Base-by-base conservation (phyloP, 2,888 invertebrate genomes). In the Acrobasis repandana region DNA sequence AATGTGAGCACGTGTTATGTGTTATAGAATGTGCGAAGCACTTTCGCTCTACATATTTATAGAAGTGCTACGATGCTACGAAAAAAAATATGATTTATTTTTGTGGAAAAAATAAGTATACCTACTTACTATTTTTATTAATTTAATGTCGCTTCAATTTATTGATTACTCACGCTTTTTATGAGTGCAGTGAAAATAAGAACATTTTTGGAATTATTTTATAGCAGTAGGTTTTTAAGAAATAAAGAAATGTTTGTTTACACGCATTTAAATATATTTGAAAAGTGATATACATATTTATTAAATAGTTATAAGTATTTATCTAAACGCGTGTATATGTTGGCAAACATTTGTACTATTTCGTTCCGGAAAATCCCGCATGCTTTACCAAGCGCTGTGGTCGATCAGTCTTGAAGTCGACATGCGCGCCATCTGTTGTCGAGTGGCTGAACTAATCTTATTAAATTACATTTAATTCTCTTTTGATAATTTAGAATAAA, bases 381-480 rank as follows among this genome's bases (percentile, higher is more conserved):
- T 9, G 1, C 28, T 52, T 34, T 6, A 18, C n/a, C 6, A 15
- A 14, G 65, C 64, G 65, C 66, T 59, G 52, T 18, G 11, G 60
- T 50, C 49, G 52, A 20, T n/a, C 38, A 51, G 36, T 6, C 6
- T 28, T 59, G 52, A 15, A n/a, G 60, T 47, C 49, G 54, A 18
- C 6, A 34, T 50, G 36, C 61, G 80, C 88, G 88, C 88, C 88
- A 88, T 85, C 88, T 88, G 67, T 76, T 73, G 72, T 69, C 73
- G 82, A 88, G 83, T 80, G 77, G 88, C 76, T 14, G 67, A 76
- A 87, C 80, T 74, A 74, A 20, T 36, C 1, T 14, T 43, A 4
- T 38, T 38, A 11, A 38, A 11, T 11, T 38, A 10, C 1, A 1
- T 36, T 36, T 36, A 10, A 36, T 36, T 10, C 1, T 2, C 9